Conservation (phyloP, 2,797 vertebrate genomes). For the Argyrosomus regius region DNA sequence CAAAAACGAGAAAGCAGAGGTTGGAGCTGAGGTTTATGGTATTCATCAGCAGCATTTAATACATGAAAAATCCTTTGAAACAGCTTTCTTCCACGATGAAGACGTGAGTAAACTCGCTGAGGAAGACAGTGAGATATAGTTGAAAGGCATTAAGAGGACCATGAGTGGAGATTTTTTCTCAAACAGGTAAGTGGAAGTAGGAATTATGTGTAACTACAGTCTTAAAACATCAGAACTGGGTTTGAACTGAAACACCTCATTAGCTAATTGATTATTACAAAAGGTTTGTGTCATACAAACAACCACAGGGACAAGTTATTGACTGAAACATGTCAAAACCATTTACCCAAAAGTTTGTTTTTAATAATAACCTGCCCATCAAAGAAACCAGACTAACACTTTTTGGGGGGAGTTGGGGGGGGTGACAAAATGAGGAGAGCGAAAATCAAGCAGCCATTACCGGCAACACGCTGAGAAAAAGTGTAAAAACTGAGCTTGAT, state of each 20-base stretch:
- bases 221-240: not conserved
- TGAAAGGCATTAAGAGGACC: not conserved
- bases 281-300: not conserved
- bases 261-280: not conserved
- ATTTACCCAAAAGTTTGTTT: slow-evolving; percentile 26
- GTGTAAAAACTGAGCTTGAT: slow-evolving; percentile 57
- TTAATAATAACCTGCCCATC: slow-evolving; percentile 1
- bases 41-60: too few relatives aligned
- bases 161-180: not conserved
- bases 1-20: not conserved
- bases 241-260: slow-evolving; percentile 1
- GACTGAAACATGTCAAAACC: slow-evolving; percentile 18
- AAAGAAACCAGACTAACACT: slow-evolving; percentile 13
- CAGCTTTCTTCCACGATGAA: not conserved
- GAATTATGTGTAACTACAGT: not conserved
- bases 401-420: not conserved
- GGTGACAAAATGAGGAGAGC: slow-evolving; percentile 21
- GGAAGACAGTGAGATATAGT: not conserved
- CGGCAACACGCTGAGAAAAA: slow-evolving; percentile 40
- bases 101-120: not conserved
- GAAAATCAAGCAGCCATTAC: slow-evolving; percentile 65
- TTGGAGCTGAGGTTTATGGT: not conserved
- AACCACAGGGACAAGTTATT: not conserved
- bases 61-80: too few relatives aligned
- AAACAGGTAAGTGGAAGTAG: not conserved